A percentile compares a stretch with the other conserved stretches of the same genome.
Conservation (phyloP, 1,140 invertebrate species). For the Drosophila subpulchrella region DNA sequence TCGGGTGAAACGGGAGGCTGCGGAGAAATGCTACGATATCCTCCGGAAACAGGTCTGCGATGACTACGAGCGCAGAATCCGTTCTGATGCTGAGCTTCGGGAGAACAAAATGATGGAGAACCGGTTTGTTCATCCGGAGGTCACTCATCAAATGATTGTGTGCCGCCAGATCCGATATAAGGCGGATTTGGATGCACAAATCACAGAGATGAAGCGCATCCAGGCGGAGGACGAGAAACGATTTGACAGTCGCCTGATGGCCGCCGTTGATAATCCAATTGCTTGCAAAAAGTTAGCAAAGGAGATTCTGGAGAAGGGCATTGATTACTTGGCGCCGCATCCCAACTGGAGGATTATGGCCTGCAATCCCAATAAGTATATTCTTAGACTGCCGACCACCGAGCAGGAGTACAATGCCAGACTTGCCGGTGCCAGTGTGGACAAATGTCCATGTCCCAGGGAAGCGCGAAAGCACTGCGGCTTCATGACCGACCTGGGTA, state of each 20-base stretch:
- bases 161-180: constrained; percentile 43
- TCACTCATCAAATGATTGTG: constrained; percentile 47
- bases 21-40: constrained; percentile 52
- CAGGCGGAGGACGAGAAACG: constrained; percentile 56
- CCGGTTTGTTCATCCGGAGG: constrained; percentile 65
- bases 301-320: constrained; percentile 45
- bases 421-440: constrained; percentile 15
- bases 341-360: constrained; percentile 72
- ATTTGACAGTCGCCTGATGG: constrained; percentile 53
- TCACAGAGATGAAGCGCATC: constrained; percentile 66
- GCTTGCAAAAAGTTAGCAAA: constrained; percentile 57
- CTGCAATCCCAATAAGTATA: constrained; percentile 55
- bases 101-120: constrained; percentile 75
- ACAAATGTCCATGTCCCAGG: constrained; percentile 47
- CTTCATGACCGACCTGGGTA: constrained; percentile 24
- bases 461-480: constrained; percentile 38
- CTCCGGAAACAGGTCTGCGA: constrained; percentile 70
- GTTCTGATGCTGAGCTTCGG: constrained; percentile 49
- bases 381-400: constrained; percentile 28
- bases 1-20: constrained; percentile 48
- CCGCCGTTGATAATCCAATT: constrained; percentile 61
- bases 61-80: constrained; percentile 60
- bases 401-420: constrained; percentile 23
- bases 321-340: constrained; percentile 68
- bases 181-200: constrained; percentile 63